Evolutionary conservation across 2,113 vertebrate species (phyloP), one percentile per base, ranked within the genome.

Genomic region (Struthio camelus): DNA sequence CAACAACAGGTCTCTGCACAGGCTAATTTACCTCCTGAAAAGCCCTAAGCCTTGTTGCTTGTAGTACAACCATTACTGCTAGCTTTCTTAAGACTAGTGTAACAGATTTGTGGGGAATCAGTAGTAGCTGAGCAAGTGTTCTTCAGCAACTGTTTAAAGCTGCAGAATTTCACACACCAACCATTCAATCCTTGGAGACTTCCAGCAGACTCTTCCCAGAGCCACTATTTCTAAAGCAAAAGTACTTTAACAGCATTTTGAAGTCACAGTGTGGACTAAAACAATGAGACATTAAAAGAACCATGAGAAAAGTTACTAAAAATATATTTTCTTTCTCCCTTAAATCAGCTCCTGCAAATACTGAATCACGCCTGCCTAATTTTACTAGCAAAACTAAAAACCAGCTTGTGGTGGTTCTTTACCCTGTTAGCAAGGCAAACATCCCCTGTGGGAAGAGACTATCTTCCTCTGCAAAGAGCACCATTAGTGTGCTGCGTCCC

Each of bases 221-320:
- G 42, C 48, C 30, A 36, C 51, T 75, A 67, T 67, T 88, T 59
- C 56, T 79, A 76, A 86, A 94, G 16, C 17, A 62, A 71, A 93
- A 90, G 58, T 76, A 58, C 12, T 66, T 67, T 85, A 89, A 85
- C 24, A 78, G 25, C 3, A 62, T 72, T 87, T 73, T 22, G 76
- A 87, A 87, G 11, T 44, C 58, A 34, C 19, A 50, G 27, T 32
- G 56, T 32, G 77, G 80, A 69, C 66, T 87, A 89, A 77, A 89
- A 90, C 90, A 92, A 91, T 1, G 34, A 96, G 44, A 62, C 25
- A 30, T 81, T 85, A 94, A 77, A 93, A 90, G 58, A 87, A 91
- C 48, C 79, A 91, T 16, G 40, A 91, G 42, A 87, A 94, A 76
- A 69, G 20, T 42, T 87, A 70, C 89, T 94, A 89, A 59, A 54